Evolutionary conservation across 2,797 vertebrate species (phyloP), one percentile per base, ranked within the genome.

Genomic region (Remorina albescens): DNA sequence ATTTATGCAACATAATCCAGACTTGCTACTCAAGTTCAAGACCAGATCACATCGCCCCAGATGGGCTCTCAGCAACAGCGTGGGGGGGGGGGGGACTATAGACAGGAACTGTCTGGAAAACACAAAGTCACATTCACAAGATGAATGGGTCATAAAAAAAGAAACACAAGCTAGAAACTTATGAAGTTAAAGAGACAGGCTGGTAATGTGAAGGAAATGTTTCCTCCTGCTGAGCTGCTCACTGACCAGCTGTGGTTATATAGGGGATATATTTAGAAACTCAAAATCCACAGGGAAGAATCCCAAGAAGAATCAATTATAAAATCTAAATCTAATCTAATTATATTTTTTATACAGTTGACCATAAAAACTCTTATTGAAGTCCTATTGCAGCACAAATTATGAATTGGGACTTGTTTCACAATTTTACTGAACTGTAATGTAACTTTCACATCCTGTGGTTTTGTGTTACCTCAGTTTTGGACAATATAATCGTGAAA

Each of bases 1-100:
- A 71, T 81, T 81, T 44, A 67, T 67, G 41, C 73, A 46, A 73
- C 68, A 78, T 49, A 21, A 28, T 23, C 46, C 57, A 46, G 74
- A 74, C 60, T 36, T 57, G 30, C 44, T 13, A 19, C 32, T 63
- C 12, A 15, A 55, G 76, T 60, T 81, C 59, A 67, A 54, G 50
- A 53, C 42, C 60, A 12, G 78, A 70, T 83, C 67, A 58, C 1
- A 30, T 16, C 0, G 23, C 34, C 36, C 30, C 13, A 54, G 21
- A 65, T 2, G 21, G 47, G 34, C 23, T 41, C 36, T 41, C 1
- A 30, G 44, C 44, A 53, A 60, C 44, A 57, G 50, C 1, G 37
- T n/a, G n/a, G n/a, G n/a, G n/a, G n/a, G n/a, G n/a, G n/a, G n/a
- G n/a, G n/a, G n/a, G n/a, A n/a, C n/a, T n/a, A 51, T 25, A 36